Base-by-base conservation (phyloP, 2,797 vertebrate genomes). In the Limosa lapponica region DNA sequence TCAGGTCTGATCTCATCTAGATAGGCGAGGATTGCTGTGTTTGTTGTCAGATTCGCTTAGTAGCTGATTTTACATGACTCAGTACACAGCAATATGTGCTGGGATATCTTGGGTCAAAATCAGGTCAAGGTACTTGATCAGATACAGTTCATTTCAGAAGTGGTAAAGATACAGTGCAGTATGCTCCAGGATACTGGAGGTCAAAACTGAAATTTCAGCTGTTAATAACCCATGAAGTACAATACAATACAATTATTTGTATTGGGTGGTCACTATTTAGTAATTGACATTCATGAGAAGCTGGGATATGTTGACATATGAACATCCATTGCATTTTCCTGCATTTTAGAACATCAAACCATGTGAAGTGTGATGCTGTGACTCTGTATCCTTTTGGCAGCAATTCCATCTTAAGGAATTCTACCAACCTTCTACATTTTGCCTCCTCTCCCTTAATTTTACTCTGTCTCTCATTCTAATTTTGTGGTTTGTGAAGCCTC, bases 101-200 rank as follows among this genome's bases (percentile, higher is more conserved):
- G 87, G 79, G 41, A 57, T 94, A 91, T 94, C 84, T 85, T 77
- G 79, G 65, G 88, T 94, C 81, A 86, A 82, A 92, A 95, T 94
- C 73, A 67, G 95, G 89, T 75, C 82, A 80, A 66, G 61, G 66
- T 58, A 32, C 59, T 89, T 55, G 34, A 51, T 91, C 49, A 82
- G 83, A 48, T 67, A 25, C 48, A 49, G 37, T 48, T 95, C 6
- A 39, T 90, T 94, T 89, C 49, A 43, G 55, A 51, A 85, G 25
- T 49, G 24, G n/a, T 72, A 46, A 54, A 78, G 82, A 70, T 72
- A 49, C 1, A 1, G 13, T 43, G 39, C 30, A 16, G 22, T 48
- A 34, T 87, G 51, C 72, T 85, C 37, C 59, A 43, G 17, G 41
- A 43, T 72, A 69, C 11, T 48, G 41, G 64, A 82, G 36, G 36